A percentile compares a stretch with the other conserved stretches of the same genome.
Conservation (phyloP, 2,888 invertebrate species). For the Torymus auratus region DNA sequence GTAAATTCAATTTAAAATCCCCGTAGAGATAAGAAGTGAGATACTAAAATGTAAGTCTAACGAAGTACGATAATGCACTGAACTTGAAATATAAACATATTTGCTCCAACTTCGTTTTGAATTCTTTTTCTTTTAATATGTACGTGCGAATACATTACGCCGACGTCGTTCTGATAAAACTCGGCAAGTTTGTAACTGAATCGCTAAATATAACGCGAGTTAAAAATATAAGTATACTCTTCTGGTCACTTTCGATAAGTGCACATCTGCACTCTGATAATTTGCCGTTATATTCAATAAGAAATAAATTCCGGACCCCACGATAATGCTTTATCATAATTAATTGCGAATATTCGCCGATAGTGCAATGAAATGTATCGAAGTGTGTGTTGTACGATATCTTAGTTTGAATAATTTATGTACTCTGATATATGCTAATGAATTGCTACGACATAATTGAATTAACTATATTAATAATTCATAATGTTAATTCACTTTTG, state of each 20-base stretch:
- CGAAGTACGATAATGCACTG: no score
- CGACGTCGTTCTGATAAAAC: no score
- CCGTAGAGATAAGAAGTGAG: no score
- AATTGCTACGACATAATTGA: not conserved
- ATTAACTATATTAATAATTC: not conserved
- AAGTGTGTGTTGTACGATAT: not conserved
- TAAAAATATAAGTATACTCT: not conserved
- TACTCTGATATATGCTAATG: not conserved
- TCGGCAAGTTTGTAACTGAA: no score
- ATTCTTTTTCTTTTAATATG: no score
- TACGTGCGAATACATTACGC: no score
- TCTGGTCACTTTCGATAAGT: slow-evolving; percentile 13
- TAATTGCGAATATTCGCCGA: slow-evolving; percentile 21
- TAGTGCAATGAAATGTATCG: slow-evolving; percentile 16
- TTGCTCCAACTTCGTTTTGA: no score
- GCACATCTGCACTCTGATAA: slow-evolving; percentile 15
- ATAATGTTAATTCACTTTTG: no score
- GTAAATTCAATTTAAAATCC: not conserved
- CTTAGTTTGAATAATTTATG: not conserved
- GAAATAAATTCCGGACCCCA: slow-evolving; percentile 3
- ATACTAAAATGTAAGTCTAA: no score
- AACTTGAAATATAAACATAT: no score
- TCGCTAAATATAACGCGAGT: no score
- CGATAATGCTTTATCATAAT: slow-evolving; percentile 40
- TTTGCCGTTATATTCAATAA: slow-evolving; percentile 13